These are phyloP conservation scores for Drosophila asahinai DNA, from an alignment of 1,140 invertebrate species.

Conservation along the genomic window DNA sequence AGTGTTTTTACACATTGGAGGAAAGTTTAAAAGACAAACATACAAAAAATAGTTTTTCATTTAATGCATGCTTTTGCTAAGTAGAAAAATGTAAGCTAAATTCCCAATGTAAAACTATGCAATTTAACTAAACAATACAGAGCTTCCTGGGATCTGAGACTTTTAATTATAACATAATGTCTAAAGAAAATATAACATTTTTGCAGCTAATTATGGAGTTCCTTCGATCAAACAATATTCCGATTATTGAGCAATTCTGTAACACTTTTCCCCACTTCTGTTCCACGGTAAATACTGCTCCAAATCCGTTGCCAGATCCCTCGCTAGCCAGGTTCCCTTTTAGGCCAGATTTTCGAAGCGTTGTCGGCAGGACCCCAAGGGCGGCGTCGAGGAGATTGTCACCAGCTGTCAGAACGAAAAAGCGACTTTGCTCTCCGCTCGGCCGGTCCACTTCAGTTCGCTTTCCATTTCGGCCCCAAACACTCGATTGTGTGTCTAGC, in stretches of 20 bases:
- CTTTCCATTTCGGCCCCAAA: conserved; percentile 28
- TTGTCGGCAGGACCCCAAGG: conserved; percentile 2
- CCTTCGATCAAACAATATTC: too few relatives aligned
- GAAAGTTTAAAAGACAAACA: neutral
- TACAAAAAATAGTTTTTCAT: neutral
- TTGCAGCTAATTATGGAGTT: too few relatives aligned
- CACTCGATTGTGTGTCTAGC: conserved; percentile 41
- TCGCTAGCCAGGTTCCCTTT: conserved; percentile 3
- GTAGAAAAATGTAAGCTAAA: too few relatives aligned
- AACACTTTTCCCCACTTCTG: neutral
- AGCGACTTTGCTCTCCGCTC: neutral
- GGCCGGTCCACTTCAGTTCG: conserved; percentile 29
- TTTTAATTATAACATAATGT: too few relatives aligned
- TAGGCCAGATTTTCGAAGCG: conserved; percentile 7
- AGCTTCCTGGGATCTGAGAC: too few relatives aligned
- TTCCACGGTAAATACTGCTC: neutral
- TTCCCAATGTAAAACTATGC: too few relatives aligned
- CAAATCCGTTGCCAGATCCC: neutral
- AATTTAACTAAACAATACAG: too few relatives aligned
- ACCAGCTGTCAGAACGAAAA: conserved; percentile 58
- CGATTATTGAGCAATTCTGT: too few relatives aligned
- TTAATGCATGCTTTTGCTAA: too few relatives aligned
- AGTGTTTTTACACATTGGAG: too few relatives aligned
- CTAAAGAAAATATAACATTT: too few relatives aligned
- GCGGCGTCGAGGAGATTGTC: conserved; percentile 54